These are phyloP conservation scores for Ferrisia virgata DNA, from an alignment of 2,888 invertebrate species.

Conservation along the genomic window DNA sequence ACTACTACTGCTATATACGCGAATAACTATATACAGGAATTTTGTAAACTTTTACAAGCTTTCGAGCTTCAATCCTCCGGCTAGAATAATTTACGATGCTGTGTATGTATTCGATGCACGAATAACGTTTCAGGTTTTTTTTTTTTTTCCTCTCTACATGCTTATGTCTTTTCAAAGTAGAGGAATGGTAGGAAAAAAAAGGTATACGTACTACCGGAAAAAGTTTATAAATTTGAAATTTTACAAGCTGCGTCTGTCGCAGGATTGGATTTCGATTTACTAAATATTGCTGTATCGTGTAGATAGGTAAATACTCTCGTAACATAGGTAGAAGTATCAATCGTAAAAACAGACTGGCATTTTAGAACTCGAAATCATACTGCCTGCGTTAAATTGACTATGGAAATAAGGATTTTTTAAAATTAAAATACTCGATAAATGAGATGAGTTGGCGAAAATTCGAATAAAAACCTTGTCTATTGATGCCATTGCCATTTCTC, in stretches of 20 bases:
- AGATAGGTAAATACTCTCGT: too few relatives aligned
- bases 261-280: background rate
- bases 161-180: background rate
- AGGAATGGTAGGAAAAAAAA: background rate
- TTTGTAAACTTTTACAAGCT: constrained; percentile 11
- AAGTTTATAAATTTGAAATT: background rate
- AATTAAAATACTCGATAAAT: too few relatives aligned
- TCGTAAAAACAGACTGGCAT: background rate
- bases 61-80: constrained; percentile 4
- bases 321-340: too few relatives aligned
- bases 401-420: background rate
- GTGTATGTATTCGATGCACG: constrained; percentile 1
- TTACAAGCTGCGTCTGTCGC: background rate
- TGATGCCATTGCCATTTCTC: background rate
- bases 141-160: too few relatives aligned
- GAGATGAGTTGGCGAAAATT: background rate
- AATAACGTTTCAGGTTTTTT: background rate
- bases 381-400: background rate
- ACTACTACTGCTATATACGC: too few relatives aligned
- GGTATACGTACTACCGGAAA: background rate
- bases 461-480: background rate
- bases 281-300: background rate
- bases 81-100: constrained; percentile 15
- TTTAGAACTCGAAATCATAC: background rate
- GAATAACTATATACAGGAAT: background rate